Percentiles rank a stretch among this genome's conserved stretches.
phyloP scores from a whole-genome alignment of 2,797 vertebrate species.

The Spondyliosoma cantharus region DNA sequence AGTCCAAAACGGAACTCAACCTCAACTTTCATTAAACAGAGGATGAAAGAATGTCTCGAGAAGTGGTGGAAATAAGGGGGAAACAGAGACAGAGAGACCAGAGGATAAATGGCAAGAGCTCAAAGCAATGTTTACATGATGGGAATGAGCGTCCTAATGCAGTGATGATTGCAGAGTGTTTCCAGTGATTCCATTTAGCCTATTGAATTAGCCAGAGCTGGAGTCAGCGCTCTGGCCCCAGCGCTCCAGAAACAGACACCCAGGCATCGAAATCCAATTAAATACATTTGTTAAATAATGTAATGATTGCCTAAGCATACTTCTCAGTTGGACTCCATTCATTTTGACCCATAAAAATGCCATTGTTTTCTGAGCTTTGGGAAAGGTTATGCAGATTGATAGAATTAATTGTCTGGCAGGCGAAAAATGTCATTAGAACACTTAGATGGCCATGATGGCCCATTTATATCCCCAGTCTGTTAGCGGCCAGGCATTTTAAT shows the following conservation, averaged over 20 bases:
- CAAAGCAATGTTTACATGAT: constrained; percentile 84
- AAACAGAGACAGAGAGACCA: constrained; percentile 77
- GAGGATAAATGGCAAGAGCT: constrained; percentile 79
- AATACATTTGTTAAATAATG: constrained; percentile 87
- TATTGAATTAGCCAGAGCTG: constrained; percentile 86
- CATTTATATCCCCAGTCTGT: constrained; percentile 83
- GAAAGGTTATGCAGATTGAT: constrained; percentile 88
- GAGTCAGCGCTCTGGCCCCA: constrained; percentile 77
- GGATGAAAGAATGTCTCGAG: constrained; percentile 82
- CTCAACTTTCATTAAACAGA: constrained; percentile 87
- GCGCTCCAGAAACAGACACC: constrained; percentile 77
- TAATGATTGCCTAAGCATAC: constrained; percentile 85
- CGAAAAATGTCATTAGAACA: constrained; percentile 87
- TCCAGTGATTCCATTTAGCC: constrained; percentile 86
- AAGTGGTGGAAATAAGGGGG: constrained; percentile 78
- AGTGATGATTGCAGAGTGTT: constrained; percentile 85
- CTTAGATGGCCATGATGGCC: constrained; percentile 85
- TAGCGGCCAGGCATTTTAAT: constrained; percentile 85
- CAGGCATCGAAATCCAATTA: constrained; percentile 86
- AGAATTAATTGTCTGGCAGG: constrained; percentile 86
- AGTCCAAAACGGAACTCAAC: constrained; percentile 88
- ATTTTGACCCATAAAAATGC: constrained; percentile 84
- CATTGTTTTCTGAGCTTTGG: constrained; percentile 81
- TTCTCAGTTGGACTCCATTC: constrained; percentile 82
- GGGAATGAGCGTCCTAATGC: constrained; percentile 82